A percentile compares a stretch with the other conserved stretches of the same genome.
Evolutionary conservation across 2,888 invertebrate species (phyloP).

Genomic region (Callimorpha dominula): DNA sequence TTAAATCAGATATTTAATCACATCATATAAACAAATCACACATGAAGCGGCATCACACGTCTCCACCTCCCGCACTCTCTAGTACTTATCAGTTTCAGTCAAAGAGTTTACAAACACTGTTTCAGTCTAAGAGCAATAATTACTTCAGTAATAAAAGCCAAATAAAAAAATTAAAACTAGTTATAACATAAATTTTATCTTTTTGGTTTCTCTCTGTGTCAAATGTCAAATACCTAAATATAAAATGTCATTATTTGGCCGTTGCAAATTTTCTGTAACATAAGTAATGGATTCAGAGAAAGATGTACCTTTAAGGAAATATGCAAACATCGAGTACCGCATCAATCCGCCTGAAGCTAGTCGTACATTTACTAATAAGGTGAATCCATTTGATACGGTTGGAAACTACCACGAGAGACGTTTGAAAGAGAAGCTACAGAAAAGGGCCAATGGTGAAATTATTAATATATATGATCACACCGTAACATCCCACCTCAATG

Average conservation of each 20-base stretch:
- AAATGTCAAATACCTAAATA: conserved; percentile 15
- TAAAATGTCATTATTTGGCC: conserved; percentile 16
- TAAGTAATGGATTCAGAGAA: conserved; percentile 48
- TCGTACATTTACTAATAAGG: conserved; percentile 27
- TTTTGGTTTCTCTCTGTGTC: not conserved
- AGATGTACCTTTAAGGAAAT: conserved; percentile 24
- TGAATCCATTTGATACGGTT: conserved; percentile 30
- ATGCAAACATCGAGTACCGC: conserved; percentile 16
- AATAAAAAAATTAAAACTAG: not conserved
- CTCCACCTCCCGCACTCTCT: no score
- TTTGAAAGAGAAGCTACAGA: conserved; percentile 19
- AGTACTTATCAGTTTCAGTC: no score
- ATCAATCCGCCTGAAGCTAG: conserved; percentile 27
- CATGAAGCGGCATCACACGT: no score
- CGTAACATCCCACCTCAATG: not conserved
- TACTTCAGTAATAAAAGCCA: no score
- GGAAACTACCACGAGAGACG: conserved; percentile 19
- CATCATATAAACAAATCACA: no score
- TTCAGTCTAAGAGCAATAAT: no score
- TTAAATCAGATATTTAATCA: no score
- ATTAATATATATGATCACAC: conserved; percentile 26
- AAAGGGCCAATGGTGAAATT: conserved; percentile 26
- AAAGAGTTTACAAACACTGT: no score
- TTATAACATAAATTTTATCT: not conserved
- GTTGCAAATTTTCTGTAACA: conserved; percentile 52